Conservation (phyloP, 2,888 invertebrate genomes). For the Callyntrura guangdongensis region DNA sequence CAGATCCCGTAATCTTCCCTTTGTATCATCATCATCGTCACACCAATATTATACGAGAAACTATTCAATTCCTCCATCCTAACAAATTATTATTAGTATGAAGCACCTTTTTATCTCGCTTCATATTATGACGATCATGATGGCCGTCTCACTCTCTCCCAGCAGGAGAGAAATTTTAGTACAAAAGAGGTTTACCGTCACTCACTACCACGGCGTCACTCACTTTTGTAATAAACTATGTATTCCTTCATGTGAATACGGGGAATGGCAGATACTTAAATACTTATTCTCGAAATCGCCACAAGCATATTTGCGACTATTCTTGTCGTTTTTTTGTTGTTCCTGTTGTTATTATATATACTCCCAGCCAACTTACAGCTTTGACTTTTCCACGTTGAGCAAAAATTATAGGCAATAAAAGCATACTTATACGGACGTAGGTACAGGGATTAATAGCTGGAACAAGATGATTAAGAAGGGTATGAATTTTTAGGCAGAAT, state of each 20-base stretch:
- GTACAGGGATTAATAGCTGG: slow-evolving; percentile 40
- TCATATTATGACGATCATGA: slow-evolving; percentile 22
- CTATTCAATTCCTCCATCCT: slow-evolving; percentile 34
- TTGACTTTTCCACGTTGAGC: slow-evolving; percentile 19
- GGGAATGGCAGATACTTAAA: neutral
- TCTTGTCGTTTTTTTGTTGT: neutral
- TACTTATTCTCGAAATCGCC: neutral
- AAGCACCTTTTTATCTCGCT: slow-evolving; percentile 23
- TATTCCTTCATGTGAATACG: neutral
- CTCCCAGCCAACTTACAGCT: neutral
- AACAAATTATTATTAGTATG: slow-evolving; percentile 48
- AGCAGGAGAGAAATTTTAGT: slow-evolving; percentile 61
- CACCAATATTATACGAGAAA: neutral
- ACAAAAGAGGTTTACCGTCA: slow-evolving; percentile 72
- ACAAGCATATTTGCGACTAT: neutral
- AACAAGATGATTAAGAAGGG: slow-evolving; percentile 21
- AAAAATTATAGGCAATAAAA: slow-evolving; percentile 15
- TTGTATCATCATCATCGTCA: slow-evolving; percentile 34
- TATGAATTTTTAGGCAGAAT: slow-evolving; percentile 5
- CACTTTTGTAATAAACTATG: slow-evolving; percentile 15
- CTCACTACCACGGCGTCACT: slow-evolving; percentile 8
- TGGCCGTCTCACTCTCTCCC: slow-evolving; percentile 60
- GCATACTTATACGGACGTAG: neutral
- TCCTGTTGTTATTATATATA: neutral
- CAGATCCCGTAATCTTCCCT: slow-evolving; percentile 69